Conservation (phyloP, 2,113 vertebrate species). For the Sialia sialis region DNA sequence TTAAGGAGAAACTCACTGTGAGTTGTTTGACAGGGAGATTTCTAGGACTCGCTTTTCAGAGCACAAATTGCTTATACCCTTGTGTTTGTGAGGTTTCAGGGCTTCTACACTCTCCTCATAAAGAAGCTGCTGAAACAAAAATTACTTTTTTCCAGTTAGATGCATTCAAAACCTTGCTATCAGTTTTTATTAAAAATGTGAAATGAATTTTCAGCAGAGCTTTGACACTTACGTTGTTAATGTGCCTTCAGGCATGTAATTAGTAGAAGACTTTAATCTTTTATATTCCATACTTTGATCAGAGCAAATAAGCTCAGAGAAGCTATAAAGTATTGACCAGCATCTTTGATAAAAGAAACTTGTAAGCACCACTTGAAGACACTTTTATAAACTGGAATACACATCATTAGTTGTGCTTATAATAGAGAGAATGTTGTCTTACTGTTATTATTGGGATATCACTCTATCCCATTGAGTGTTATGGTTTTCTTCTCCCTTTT, state of each 20-base stretch:
- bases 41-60: not conserved
- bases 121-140: constrained; percentile 62
- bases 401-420: constrained; percentile 44
- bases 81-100: constrained; percentile 34
- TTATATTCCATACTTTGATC: constrained; percentile 79
- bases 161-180: constrained; percentile 75
- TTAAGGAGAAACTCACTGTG: not conserved
- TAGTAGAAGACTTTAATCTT: constrained; percentile 82
- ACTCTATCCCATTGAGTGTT: not conserved
- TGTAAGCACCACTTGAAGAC: constrained; percentile 60
- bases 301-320: constrained; percentile 74
- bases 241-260: constrained; percentile 84
- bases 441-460: not conserved
- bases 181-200: constrained; percentile 75
- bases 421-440: constrained; percentile 12
- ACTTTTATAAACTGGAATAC: constrained; percentile 55
- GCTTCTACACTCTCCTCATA: constrained; percentile 30
- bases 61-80: constrained; percentile 38
- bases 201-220: constrained; percentile 78
- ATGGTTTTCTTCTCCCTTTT: not conserved
- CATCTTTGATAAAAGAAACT: constrained; percentile 67
- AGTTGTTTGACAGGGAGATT: not conserved
- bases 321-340: constrained; percentile 78
- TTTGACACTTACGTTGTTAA: constrained; percentile 82
- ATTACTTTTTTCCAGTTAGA: constrained; percentile 73